Base-by-base conservation (phyloP, 2,888 invertebrate genomes). In the Ischnura elegans region DNA sequence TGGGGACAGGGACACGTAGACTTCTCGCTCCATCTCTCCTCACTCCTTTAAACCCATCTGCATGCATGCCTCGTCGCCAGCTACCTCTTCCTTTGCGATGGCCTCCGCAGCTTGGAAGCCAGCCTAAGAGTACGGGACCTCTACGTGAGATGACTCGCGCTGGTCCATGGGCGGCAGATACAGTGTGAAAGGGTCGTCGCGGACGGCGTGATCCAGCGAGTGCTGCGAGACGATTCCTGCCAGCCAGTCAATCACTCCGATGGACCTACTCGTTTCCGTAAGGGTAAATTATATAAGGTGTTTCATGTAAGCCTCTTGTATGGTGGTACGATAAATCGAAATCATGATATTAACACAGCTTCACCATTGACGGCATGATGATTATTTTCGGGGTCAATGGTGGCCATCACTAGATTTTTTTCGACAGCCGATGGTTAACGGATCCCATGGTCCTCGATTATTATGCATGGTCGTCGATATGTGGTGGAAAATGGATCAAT, bases 51-150 rank as follows among this genome's bases (percentile, higher is more conserved):
- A 76, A 21, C 51, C 51, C 90, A 90, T 90, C 90, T 90, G 90
- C 90, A 90, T 90, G 90, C 90, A 90, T 90, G 61, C 90, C 90
- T 90, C 61, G 42, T 43, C 61, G 13, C 51, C 51, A 19, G 29
- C 90, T 36, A 61, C 43, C 90, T 36, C 90, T 55, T 61, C 45
- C 61, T 90, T 76, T 76, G 76, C 90, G 61, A 90, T 61, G 51
- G 90, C 90, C 90, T 90, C 90, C 90, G 90, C 90, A 51, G 61
- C n/a, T 90, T 90, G 90, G 90, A 90, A 25, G 61, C 21, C 61
- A 61, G 90, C 90, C 90, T 55, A 90, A 66, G 90, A 90, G 61
- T 90, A 90, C 90, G 90, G 90, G 90, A 90, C 90, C 90, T 90
- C 90, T 90, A 90, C 90, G 90, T 90, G 90, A 90, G 90, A 90